A percentile compares a stretch with the other conserved stretches of the same genome.
Evolutionary conservation across 2,797 vertebrate genomes (phyloP).

Genomic region (Acanthiza pusilla): DNA sequence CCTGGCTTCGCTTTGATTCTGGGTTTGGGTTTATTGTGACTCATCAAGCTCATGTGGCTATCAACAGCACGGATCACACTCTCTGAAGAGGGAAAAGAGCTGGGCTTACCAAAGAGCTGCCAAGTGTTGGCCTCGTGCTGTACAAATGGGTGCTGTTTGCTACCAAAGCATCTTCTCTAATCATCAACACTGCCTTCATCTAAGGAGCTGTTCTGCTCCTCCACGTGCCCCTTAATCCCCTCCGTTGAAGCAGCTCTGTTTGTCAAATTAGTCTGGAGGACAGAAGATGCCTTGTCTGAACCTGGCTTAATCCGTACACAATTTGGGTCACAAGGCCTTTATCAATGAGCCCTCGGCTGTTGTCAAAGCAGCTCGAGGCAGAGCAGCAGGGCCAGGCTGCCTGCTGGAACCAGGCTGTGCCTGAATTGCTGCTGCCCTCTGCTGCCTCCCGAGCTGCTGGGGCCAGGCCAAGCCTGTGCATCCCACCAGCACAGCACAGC

Average conservation of each 20-base stretch:
- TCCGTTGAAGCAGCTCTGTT: not conserved
- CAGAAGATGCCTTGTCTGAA: not conserved
- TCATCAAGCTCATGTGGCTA: not conserved
- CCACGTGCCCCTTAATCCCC: not conserved
- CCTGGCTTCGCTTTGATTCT: not conserved
- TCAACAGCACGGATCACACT: not conserved
- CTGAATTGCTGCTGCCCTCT: not conserved
- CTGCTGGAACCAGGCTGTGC: not conserved
- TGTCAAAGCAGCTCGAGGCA: not conserved
- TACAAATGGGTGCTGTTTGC: not conserved
- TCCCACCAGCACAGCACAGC: accelerated
- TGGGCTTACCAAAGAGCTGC: not conserved
- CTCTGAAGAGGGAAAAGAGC: not conserved
- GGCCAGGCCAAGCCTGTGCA: not conserved
- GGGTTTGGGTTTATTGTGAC: not conserved
- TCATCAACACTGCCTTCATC: not conserved
- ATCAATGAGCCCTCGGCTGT: not conserved
- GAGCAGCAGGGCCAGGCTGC: not conserved
- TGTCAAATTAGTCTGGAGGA: not conserved
- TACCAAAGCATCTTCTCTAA: not conserved
- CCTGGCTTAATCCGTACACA: not conserved
- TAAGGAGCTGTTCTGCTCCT: not conserved
- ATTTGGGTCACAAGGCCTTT: not conserved
- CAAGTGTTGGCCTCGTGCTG: not conserved
- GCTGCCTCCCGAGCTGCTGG: not conserved